Conservation (phyloP, 2,113 vertebrate species). For the Chitala chitala region DNA sequence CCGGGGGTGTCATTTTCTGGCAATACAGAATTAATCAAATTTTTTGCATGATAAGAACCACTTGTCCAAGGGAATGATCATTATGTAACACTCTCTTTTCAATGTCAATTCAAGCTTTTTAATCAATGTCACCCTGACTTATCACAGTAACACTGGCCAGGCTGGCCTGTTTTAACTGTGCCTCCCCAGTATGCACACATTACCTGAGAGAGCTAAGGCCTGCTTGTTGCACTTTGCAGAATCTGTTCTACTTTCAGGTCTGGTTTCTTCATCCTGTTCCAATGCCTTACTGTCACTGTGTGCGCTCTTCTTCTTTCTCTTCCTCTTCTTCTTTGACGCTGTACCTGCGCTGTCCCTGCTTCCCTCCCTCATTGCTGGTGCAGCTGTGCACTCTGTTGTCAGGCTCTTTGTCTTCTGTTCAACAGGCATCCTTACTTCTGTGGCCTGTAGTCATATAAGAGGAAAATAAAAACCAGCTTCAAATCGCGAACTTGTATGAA, state of each 20-base stretch:
- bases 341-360: neutral
- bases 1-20: neutral
- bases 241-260: neutral
- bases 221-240: neutral
- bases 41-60: neutral
- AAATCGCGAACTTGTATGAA: neutral
- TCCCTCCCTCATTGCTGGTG: neutral
- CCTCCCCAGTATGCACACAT: neutral
- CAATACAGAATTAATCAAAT: neutral
- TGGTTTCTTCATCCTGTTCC: neutral
- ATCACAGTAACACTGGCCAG: neutral
- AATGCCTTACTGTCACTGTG: neutral
- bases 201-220: neutral
- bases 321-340: constrained; percentile 1
- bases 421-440: no score
- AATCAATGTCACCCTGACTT: neutral
- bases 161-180: neutral
- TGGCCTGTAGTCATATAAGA: neutral
- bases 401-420: no score
- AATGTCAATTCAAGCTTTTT: no score
- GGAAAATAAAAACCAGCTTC: neutral
- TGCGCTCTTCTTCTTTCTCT: neutral
- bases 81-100: neutral
- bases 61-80: neutral
- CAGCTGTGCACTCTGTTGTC: neutral